phyloP scores from a whole-genome alignment of 2,797 vertebrate genomes.

The Halcyon badia region DNA sequence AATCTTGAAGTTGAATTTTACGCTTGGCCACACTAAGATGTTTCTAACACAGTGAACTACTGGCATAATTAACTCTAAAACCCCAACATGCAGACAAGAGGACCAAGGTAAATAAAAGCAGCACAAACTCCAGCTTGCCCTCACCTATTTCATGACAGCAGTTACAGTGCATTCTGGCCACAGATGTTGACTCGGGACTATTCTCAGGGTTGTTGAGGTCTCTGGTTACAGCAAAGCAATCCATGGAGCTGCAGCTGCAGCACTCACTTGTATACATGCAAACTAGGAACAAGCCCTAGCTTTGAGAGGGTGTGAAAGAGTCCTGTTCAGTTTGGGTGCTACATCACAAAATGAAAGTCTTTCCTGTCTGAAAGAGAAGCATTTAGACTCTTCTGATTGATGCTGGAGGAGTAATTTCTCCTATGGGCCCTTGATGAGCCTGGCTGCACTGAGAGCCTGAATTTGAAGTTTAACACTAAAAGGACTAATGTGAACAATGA shows the following conservation, averaged over 20 bases:
- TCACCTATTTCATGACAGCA: not conserved
- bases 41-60: conserved; percentile 16
- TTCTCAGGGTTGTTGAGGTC: not conserved
- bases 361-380: conserved; percentile 49
- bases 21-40: not conserved
- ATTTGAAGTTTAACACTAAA: conserved; percentile 52
- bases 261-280: not conserved
- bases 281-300: conserved; percentile 40
- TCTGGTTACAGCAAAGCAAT: conserved; percentile 16
- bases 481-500: conserved; percentile 63
- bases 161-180: not conserved
- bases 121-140: not conserved
- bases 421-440: not conserved
- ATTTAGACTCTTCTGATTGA: conserved; percentile 46
- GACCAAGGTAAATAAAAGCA: not conserved
- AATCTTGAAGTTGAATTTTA: not conserved
- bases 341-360: conserved; percentile 28
- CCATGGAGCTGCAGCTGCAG: conserved; percentile 50
- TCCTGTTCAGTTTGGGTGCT: conserved; percentile 43
- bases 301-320: conserved; percentile 59
- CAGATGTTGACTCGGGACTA: not conserved
- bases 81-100: not conserved
- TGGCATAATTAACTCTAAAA: not conserved
- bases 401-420: conserved; percentile 29
- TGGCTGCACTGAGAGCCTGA: conserved; percentile 19